Evolutionary conservation across 2,888 invertebrate species (phyloP).

Genomic region (Tetanocera ferruginea): DNA sequence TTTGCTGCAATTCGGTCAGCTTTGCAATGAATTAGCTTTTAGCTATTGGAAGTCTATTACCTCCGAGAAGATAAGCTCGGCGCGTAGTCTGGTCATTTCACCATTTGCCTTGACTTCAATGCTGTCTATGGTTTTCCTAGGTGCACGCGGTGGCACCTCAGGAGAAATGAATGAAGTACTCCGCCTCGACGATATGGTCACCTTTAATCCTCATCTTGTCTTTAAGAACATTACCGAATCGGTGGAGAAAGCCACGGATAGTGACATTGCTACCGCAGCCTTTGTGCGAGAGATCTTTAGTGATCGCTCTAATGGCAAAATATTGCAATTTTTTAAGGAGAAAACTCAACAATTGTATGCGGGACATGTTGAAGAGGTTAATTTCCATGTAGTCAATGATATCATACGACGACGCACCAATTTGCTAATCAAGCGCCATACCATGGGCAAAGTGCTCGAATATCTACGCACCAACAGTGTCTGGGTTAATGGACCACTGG

Average conservation of each 20-base stretch:
- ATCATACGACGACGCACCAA: conserved; percentile 86
- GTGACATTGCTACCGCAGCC: conserved; percentile 84
- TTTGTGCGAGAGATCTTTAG: conserved; percentile 88
- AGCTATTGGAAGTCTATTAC: conserved; percentile 84
- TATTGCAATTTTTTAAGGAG: conserved; percentile 89
- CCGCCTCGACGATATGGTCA: conserved; percentile 87
- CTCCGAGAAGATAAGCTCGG: conserved; percentile 78
- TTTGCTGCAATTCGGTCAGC: conserved; percentile 80
- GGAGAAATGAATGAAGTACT: conserved; percentile 92
- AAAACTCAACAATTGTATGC: conserved; percentile 89
- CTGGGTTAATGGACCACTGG: conserved; percentile 81
- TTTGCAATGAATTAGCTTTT: conserved; percentile 89
- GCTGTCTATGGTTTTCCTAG: conserved; percentile 91
- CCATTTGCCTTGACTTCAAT: conserved; percentile 89
- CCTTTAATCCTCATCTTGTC: conserved; percentile 90
- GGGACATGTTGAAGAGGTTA: conserved; percentile 87
- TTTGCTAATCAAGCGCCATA: conserved; percentile 82
- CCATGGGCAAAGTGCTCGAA: conserved; percentile 82
- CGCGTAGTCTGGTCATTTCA: conserved; percentile 83
- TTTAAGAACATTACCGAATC: conserved; percentile 89
- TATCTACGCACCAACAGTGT: conserved; percentile 82
- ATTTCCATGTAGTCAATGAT: conserved; percentile 85
- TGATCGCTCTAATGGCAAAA: conserved; percentile 83
- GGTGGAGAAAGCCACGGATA: conserved; percentile 76
- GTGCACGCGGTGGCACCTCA: conserved; percentile 87